Percentiles rank a stretch among this genome's conserved stretches.
Evolutionary conservation across 2,888 invertebrate genomes (phyloP).

Genomic region (Antheraea yamamai): DNA sequence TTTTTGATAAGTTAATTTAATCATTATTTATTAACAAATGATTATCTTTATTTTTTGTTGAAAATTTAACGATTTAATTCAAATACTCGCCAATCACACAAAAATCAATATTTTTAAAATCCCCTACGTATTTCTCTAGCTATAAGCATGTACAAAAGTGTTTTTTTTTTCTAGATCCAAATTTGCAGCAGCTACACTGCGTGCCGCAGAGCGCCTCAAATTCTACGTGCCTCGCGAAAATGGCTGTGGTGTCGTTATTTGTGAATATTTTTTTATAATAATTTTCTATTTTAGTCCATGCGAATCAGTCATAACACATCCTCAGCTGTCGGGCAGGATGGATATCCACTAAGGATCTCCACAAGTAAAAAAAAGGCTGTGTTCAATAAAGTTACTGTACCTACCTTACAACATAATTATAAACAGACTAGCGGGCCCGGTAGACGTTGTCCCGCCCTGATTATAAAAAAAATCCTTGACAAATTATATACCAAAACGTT

Average conservation of each 20-base stretch:
- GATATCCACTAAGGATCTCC: too few relatives aligned
- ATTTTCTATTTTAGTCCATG: constrained; percentile 2
- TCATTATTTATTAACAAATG: constrained; percentile 12
- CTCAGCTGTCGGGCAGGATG: too few relatives aligned
- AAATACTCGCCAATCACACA: constrained; percentile 23
- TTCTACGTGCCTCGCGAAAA: constrained; percentile 12
- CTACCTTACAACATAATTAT: too few relatives aligned
- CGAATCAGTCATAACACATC: too few relatives aligned
- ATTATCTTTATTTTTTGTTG: constrained; percentile 15
- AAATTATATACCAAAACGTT: too few relatives aligned
- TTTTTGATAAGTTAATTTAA: neutral
- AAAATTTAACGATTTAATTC: constrained; percentile 15
- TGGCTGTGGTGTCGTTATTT: constrained; percentile 13
- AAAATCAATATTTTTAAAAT: constrained; percentile 23
- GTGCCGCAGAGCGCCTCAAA: constrained; percentile 18
- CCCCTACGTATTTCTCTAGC: constrained; percentile 21
- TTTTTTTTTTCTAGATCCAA: constrained; percentile 1
- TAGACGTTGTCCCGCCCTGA: too few relatives aligned
- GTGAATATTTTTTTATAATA: constrained; percentile 16
- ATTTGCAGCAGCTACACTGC: constrained; percentile 16
- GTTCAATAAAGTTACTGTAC: too few relatives aligned
- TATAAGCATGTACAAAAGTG: constrained; percentile 18
- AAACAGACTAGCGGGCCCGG: too few relatives aligned
- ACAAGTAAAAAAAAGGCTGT: too few relatives aligned
- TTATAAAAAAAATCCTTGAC: too few relatives aligned